These are phyloP conservation scores for Verasper variegatus DNA, from an alignment of 2,113 vertebrate genomes.

Conservation along the genomic window DNA sequence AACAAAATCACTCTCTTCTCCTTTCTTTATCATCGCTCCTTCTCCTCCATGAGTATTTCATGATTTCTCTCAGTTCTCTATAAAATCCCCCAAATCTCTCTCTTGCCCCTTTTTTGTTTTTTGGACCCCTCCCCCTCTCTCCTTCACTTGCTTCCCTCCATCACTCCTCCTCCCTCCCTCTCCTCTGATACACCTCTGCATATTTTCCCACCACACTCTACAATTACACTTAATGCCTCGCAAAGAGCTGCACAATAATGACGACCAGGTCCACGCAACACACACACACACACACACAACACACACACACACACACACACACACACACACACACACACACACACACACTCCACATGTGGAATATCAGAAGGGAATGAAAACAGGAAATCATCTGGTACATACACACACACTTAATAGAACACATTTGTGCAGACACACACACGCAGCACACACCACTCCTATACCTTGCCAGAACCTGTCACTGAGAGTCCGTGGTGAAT, in stretches of 20 bases:
- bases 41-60: too few relatives aligned
- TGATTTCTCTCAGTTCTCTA: too few relatives aligned
- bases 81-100: neutral
- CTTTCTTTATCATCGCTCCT: neutral
- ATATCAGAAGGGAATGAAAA: constrained; percentile 72
- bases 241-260: constrained; percentile 47
- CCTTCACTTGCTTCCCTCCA: neutral
- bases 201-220: constrained; percentile 66
- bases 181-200: constrained; percentile 56
- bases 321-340: constrained; percentile 26
- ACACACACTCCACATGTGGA: constrained; percentile 38
- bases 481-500: constrained; percentile 53
- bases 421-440: neutral
- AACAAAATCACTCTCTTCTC: too few relatives aligned
- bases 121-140: neutral
- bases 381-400: constrained; percentile 61
- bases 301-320: constrained; percentile 10
- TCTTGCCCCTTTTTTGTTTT: constrained; percentile 12
- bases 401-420: constrained; percentile 8
- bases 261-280: constrained; percentile 35
- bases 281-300: constrained; percentile 18
- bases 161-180: neutral
- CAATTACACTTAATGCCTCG: constrained; percentile 59
- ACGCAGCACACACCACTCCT: constrained; percentile 11
- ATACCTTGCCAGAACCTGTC: constrained; percentile 70